A percentile compares a stretch with the other conserved stretches of the same genome.
Conservation (phyloP, 1,140 invertebrate genomes). For the Saccostrea cuccullata region DNA sequence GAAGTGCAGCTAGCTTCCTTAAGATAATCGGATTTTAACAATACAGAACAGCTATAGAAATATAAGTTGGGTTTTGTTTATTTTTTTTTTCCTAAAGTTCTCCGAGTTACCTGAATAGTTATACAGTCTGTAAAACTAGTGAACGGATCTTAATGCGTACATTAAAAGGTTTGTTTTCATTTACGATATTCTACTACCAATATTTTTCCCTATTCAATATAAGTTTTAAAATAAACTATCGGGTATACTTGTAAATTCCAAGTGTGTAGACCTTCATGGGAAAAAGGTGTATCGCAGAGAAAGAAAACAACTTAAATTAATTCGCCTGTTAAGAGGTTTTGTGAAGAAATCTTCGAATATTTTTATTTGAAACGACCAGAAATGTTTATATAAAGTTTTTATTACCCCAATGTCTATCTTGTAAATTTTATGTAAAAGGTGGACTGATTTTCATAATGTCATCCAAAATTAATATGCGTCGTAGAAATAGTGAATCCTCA, state of each 20-base stretch:
- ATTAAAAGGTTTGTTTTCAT: conserved; percentile 26
- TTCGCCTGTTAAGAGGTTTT: conserved; percentile 11
- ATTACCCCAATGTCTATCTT: not conserved
- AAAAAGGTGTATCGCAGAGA: not conserved
- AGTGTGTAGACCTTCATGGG: not conserved
- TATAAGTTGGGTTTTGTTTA: no score
- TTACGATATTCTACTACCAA: conserved; percentile 17
- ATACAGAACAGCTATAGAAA: no score
- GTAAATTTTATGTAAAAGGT: not conserved
- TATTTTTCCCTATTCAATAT: not conserved
- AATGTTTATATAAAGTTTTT: not conserved
- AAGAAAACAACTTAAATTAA: conserved; percentile 29
- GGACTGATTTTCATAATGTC: not conserved
- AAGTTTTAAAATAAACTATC: not conserved
- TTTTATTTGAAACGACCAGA: conserved; percentile 16
- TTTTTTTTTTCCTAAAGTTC: no score
- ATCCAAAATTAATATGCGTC: not conserved
- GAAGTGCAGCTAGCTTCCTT: no score
- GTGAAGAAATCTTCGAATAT: not conserved
- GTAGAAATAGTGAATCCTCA: not conserved
- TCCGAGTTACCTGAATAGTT: no score
- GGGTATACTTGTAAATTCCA: not conserved
- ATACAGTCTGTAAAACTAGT: no score
- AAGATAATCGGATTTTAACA: no score
- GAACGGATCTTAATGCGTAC: not conserved